Evolutionary conservation across 1,140 invertebrate species (phyloP), one percentile per base, ranked within the genome.

Genomic region (Harlomillsia oculata): DNA sequence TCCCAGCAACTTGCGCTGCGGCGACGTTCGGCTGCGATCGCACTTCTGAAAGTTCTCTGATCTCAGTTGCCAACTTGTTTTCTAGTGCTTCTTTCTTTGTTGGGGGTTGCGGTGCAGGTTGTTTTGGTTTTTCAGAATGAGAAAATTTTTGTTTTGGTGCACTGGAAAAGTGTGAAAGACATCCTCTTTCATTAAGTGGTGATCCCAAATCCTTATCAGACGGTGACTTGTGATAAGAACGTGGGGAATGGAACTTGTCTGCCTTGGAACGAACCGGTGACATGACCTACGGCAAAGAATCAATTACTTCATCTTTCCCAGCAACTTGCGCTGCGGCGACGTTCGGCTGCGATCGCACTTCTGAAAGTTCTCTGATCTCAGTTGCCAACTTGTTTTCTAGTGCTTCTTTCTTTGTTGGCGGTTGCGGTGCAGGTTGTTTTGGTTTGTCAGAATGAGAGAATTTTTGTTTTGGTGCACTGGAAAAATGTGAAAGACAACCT

Each of bases 51-150:
- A 80, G 74, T 64, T 85, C 82, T 69, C 87, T 87, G 20, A 88
- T 87, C 70, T 89, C 85, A 11, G 85, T 82, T 9, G 87, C 82
- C 16, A 86, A 69, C 70, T 87, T 85, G 4, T 85, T 67, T 66
- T 87, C 84, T 11, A 86, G 72, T 78, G 87, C 85, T 68, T 89
- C 85, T 66, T 88, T 88, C 75, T 80, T 77, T 1, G 71, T 69
- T 11, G 71, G 57, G 48, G 23, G 67, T 71, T 26, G 21, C 70
- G 29, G 68, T 67, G 29, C 34, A 44, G 45, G 26, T 36, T 60
- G 16, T 36, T 53, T 45, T 63, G 57, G 26, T 65, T 58, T 18
- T 40, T 56, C 26, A 56, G 51, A 41, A 60, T 61, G 13, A 32
- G 37, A 44, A 62, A 56, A 25, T 58, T 45, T 20, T 48, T 39